Evolutionary conservation across 2,797 vertebrate genomes (phyloP), one percentile per base, ranked within the genome.

Genomic region (Pitangus sulphuratus): DNA sequence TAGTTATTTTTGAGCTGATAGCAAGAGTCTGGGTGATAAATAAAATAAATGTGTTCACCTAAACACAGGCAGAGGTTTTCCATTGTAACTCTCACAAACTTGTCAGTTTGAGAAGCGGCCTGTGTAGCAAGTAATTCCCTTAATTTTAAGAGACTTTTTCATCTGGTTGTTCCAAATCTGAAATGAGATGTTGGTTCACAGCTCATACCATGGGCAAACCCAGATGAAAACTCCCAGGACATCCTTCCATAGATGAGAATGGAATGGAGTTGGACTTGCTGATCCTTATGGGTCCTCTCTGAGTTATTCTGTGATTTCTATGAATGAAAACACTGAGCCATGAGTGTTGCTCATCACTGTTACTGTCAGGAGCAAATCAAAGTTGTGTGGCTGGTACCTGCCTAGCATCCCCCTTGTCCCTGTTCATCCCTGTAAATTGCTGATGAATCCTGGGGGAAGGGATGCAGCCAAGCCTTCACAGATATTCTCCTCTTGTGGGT

Each of bases 1-100:
- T 3, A 44, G 79, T 65, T 85, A 53, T 87, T 94, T 93, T 77
- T 83, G 76, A 94, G 69, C 44, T 87, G 82, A 77, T 90, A 65
- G 77, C 25, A 48, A 22, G 69, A 90, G 40, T 39, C 44, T 66
- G 31, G 25, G 51, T 86, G 66, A 92, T 88, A 95, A 94, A 90
- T 87, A 83, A 89, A 92, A 91, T 68, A 44, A 77, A 79, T 79
- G 7, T 31, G 35, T 76, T 84, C 70, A 30, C 54, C 65, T 90
- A 76, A 87, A 66, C 44, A 72, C 13, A 81, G 54, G 26, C 2
- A 1, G 42, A 35, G 12, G 6, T 68, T 91, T n/a, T 80, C 39
- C 53, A 44, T 58, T 84, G 31, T 44, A 86, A 12, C 26, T 84
- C 72, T 71, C 58, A 66, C n/a, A 64, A 24, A 62, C 12, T 60